Base-by-base conservation (phyloP, 1,140 invertebrate genomes). In the Drosophila persimilis region DNA sequence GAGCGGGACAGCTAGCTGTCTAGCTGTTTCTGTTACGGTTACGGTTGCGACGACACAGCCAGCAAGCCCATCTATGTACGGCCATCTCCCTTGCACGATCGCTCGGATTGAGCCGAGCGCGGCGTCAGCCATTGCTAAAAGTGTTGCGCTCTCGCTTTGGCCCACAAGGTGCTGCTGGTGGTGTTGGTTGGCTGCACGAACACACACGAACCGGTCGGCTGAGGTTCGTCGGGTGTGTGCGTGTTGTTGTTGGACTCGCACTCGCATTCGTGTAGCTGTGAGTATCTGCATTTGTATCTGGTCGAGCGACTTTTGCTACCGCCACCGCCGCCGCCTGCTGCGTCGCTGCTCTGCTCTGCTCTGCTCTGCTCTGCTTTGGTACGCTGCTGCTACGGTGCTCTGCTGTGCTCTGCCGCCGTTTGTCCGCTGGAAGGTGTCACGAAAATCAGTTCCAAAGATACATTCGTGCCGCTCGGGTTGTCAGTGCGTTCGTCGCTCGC, bases 361-460 rank as follows among this genome's bases (percentile, higher is more conserved):
- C 39, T 64, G 65, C n/a, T n/a, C n/a, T n/a, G n/a, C 53, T 69
- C 31, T 31, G 31, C 31, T 35, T 15, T 29, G 53, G 26, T 55
- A 59, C 51, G 47, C 22, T 31, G 29, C 35, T 41, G 72, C 60
- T 35, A 9, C 29, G 29, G 29, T 31, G 29, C 29, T 31, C 31
- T 47, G 64, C 44, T 60, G 58, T 26, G 64, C 44, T 63, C 70
- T 64, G 65, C 71, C 60, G 65, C 53, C 73, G 67, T 69, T 39
- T 39, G 35, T 11, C 62, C 77, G 73, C 57, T 69, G 62, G 35
- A 76, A 80, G 79, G 79, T 81, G 79, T 77, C 73, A 77, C 77
- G 79, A 76, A 83, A 77, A 77, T 81, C 74, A 83, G 79, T 83
- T 81, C 65, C 78, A 77, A 80, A 83, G 78, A 81, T 81, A 77